Evolutionary conservation across 2,797 vertebrate genomes (phyloP).

Genomic region (Coluber constrictor): DNA sequence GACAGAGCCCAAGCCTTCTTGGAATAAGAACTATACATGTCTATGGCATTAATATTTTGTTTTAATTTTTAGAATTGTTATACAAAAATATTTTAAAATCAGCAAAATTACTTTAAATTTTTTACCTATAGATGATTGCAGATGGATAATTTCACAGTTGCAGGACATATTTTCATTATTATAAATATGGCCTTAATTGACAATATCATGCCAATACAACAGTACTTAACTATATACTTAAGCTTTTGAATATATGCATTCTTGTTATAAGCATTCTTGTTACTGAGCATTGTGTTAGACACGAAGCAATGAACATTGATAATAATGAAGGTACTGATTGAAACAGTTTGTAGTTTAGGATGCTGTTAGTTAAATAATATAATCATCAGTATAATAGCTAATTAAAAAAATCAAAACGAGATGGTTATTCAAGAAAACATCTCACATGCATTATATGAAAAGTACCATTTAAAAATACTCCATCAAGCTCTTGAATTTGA

Average conservation of each 20-base stretch:
- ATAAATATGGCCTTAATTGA: constrained; percentile 61
- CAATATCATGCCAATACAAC: constrained; percentile 63
- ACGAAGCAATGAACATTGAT: constrained; percentile 57
- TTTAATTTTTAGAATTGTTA: neutral
- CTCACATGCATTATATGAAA: constrained; percentile 1
- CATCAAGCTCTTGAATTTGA: neutral
- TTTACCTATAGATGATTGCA: neutral
- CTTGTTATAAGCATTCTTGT: constrained; percentile 57
- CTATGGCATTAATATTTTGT: neutral
- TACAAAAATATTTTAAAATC: neutral
- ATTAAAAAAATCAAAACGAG: constrained; percentile 13
- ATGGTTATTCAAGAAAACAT: neutral
- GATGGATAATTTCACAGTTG: constrained; percentile 1
- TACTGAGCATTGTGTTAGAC: constrained; percentile 53
- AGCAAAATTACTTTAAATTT: neutral
- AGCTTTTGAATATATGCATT: constrained; percentile 59
- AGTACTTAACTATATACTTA: constrained; percentile 67
- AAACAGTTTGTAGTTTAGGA: constrained; percentile 56
- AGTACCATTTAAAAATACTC: neutral
- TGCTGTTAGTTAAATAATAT: constrained; percentile 47
- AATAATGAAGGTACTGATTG: constrained; percentile 67
- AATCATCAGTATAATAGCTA: constrained; percentile 1
- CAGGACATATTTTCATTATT: constrained; percentile 2
- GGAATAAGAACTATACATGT: neutral
- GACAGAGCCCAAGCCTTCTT: too few species aligned